A percentile compares a stretch with the other conserved stretches of the same genome.
These are phyloP conservation scores for Aleiodes sp. DNA, from an alignment of 1,140 invertebrate genomes.

Conservation along the genomic window DNA sequence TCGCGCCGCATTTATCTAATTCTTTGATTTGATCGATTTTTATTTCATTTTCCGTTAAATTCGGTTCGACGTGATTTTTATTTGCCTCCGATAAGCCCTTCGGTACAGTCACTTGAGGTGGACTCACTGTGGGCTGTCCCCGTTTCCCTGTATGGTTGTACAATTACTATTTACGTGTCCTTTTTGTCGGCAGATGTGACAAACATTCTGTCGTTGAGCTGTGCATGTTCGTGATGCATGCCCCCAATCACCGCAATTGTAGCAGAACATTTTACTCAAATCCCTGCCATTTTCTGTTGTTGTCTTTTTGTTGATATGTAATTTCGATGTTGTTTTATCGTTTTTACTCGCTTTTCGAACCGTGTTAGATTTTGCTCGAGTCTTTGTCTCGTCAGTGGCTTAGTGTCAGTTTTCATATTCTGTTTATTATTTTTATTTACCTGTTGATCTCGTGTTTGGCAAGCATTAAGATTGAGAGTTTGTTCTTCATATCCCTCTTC, in stretches of 20 bases:
- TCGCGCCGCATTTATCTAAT: constrained; percentile 13
- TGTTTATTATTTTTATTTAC: too few relatives aligned
- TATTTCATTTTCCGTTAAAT: neutral
- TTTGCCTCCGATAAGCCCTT: neutral
- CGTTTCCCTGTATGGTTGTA: constrained; percentile 11
- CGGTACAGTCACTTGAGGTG: neutral
- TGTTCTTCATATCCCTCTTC: too few relatives aligned
- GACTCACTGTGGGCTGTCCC: constrained; percentile 8
- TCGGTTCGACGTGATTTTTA: neutral
- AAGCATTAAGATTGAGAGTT: too few relatives aligned
- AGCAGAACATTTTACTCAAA: constrained; percentile 9
- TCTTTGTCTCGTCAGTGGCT: too few relatives aligned
- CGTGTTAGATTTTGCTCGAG: too few relatives aligned
- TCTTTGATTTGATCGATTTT: constrained; percentile 7
- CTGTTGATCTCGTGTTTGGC: too few relatives aligned
- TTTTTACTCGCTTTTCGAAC: too few relatives aligned
- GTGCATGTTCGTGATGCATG: constrained; percentile 8
- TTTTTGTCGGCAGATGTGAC: neutral
- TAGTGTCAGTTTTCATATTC: too few relatives aligned
- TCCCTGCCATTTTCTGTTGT: neutral
- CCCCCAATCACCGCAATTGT: constrained; percentile 16
- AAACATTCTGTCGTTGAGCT: constrained; percentile 7
- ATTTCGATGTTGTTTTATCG: too few relatives aligned
- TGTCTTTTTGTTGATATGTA: neutral
- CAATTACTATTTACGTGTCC: constrained; percentile 28